These are phyloP conservation scores for Samia ricini DNA, from an alignment of 1,140 invertebrate species.

Conservation along the genomic window DNA sequence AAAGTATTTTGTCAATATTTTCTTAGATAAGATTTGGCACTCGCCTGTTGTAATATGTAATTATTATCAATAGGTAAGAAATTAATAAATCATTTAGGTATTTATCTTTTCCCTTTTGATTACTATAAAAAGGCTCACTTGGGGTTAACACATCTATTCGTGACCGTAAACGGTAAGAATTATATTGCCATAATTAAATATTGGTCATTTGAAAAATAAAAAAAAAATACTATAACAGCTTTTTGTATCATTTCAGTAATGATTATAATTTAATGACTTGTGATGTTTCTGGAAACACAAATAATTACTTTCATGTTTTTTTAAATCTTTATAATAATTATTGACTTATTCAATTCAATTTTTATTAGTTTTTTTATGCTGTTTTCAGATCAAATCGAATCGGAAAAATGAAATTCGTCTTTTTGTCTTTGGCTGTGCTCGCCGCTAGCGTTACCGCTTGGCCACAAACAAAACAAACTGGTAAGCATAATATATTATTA, in stretches of 20 bases:
- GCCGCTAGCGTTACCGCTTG: neutral
- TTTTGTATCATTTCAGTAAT: no score
- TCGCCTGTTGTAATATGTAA: neutral
- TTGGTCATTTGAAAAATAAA: no score
- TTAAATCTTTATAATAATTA: no score
- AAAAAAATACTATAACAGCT: no score
- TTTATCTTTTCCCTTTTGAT: neutral
- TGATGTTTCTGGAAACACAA: no score
- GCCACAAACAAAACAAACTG: neutral
- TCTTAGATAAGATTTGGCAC: neutral
- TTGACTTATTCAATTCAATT: neutral
- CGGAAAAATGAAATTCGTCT: neutral
- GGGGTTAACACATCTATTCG: neutral
- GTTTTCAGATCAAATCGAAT: neutral
- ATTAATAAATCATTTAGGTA: neutral
- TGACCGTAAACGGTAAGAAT: neutral
- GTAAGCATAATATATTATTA: neutral
- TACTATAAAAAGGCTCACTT: neutral
- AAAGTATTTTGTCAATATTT: neutral
- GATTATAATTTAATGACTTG: no score
- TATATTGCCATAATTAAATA: neutral
- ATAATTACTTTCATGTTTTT: no score
- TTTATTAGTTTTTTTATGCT: neutral
- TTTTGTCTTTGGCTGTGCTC: conserved; percentile 1
- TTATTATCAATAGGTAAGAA: neutral